A percentile compares a stretch with the other conserved stretches of the same genome.
Evolutionary conservation across 2,113 vertebrate genomes (phyloP).

Genomic region (Corynorhinus townsendii): DNA sequence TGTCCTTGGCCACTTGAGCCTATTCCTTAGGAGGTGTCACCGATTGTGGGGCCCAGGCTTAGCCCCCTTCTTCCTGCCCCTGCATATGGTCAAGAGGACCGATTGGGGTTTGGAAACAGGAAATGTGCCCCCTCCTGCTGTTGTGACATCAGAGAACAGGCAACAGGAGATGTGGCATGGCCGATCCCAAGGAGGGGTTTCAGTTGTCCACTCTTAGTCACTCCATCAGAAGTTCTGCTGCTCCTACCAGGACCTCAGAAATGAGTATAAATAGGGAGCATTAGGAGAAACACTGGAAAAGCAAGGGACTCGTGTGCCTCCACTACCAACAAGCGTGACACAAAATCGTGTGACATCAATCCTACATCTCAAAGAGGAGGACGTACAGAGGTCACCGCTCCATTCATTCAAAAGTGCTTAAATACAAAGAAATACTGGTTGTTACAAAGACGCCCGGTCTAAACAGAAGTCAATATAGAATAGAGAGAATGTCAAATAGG

Average conservation of each 20-base stretch:
- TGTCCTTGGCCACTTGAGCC: not conserved
- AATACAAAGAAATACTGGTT: not conserved
- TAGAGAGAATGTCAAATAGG: not conserved
- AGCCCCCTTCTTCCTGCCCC: not conserved
- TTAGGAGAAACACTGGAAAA: not conserved
- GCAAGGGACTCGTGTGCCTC: not conserved
- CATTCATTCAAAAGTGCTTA: not conserved
- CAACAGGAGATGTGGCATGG: accelerated
- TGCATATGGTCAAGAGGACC: not conserved
- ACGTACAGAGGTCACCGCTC: not conserved
- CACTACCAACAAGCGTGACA: not conserved
- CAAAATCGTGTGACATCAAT: not conserved
- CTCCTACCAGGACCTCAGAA: not conserved
- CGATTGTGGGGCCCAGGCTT: not conserved
- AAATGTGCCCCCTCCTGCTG: not conserved
- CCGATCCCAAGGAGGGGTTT: not conserved
- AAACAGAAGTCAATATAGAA: not conserved
- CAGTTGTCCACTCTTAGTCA: not conserved
- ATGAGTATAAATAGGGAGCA: not conserved
- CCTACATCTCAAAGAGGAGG: not conserved
- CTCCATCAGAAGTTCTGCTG: not conserved
- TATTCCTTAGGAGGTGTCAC: not conserved
- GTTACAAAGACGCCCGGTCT: not conserved
- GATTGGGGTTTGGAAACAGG: not conserved
- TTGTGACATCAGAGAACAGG: not conserved